phyloP scores from a whole-genome alignment of 1,140 invertebrate species.

The Eueides isabella region DNA sequence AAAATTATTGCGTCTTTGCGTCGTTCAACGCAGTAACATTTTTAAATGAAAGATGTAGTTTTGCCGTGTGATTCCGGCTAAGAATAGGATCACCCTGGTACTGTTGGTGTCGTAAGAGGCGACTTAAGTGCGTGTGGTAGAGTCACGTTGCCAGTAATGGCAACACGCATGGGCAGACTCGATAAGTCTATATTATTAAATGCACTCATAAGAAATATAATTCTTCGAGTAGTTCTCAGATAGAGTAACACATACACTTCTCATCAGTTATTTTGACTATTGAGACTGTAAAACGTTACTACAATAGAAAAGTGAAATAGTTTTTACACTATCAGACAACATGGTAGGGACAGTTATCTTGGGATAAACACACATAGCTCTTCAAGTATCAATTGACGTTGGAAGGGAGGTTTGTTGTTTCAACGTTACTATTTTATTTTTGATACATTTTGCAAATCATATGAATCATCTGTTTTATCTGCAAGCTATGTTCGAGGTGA shows the following conservation, averaged over 20 bases:
- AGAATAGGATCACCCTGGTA: too few species aligned
- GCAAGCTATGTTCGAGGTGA: too few species aligned
- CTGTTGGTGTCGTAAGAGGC: too few species aligned
- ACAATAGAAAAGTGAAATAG: background rate
- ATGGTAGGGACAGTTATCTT: background rate
- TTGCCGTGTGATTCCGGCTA: too few species aligned
- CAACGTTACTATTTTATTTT: background rate
- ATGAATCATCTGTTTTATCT: background rate
- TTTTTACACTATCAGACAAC: background rate
- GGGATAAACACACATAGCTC: constrained; percentile 20
- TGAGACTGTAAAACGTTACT: background rate
- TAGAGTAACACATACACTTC: background rate
- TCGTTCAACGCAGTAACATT: too few species aligned
- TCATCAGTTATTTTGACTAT: background rate
- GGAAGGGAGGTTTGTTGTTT: constrained; percentile 12
- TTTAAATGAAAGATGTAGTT: too few species aligned
- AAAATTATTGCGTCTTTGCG: too few species aligned
- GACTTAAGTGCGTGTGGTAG: too few species aligned
- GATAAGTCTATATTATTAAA: too few species aligned
- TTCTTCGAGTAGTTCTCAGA: background rate
- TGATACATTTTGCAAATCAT: background rate
- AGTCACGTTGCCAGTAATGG: too few species aligned
- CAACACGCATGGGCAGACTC: too few species aligned
- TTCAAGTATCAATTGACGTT: constrained; percentile 22
- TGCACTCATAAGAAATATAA: too few species aligned